A percentile compares a stretch with the other conserved stretches of the same genome.
These are phyloP conservation scores for Anguilla rostrata DNA, from an alignment of 2,113 vertebrate genomes.

Conservation along the genomic window DNA sequence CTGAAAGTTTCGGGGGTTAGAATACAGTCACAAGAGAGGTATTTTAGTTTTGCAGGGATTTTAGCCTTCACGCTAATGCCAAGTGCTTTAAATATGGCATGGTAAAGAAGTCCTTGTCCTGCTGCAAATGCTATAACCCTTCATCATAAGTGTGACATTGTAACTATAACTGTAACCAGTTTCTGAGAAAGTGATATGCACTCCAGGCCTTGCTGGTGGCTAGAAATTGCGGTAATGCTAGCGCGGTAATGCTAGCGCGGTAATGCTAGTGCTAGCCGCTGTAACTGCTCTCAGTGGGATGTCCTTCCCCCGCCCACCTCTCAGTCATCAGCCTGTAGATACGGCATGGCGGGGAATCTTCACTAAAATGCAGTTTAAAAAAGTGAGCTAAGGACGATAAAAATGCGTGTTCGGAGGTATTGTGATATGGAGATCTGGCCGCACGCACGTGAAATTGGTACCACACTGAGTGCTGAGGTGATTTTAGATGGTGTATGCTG, in stretches of 20 bases:
- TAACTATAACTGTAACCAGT: background rate
- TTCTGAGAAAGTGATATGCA: background rate
- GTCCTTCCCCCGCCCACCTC: background rate
- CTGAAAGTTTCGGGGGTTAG: background rate
- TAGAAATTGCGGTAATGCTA: background rate
- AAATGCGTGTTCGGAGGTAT: background rate
- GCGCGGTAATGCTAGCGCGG: no score
- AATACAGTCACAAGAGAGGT: background rate
- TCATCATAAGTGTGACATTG: background rate
- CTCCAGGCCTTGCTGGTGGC: background rate
- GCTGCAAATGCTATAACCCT: background rate
- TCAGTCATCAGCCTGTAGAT: background rate
- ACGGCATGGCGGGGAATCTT: background rate
- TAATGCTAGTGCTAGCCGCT: background rate
- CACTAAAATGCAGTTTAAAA: conserved; percentile 12
- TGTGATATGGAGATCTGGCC: background rate
- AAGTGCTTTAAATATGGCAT: background rate
- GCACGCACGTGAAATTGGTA: background rate
- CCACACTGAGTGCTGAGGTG: background rate
- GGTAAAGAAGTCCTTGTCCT: background rate
- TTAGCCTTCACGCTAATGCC: background rate
- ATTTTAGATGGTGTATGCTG: background rate
- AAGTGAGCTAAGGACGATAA: background rate
- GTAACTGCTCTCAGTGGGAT: background rate
- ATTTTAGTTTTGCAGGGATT: background rate